phyloP scores from a whole-genome alignment of 1,140 invertebrate genomes.

The Carposina sasakii region DNA sequence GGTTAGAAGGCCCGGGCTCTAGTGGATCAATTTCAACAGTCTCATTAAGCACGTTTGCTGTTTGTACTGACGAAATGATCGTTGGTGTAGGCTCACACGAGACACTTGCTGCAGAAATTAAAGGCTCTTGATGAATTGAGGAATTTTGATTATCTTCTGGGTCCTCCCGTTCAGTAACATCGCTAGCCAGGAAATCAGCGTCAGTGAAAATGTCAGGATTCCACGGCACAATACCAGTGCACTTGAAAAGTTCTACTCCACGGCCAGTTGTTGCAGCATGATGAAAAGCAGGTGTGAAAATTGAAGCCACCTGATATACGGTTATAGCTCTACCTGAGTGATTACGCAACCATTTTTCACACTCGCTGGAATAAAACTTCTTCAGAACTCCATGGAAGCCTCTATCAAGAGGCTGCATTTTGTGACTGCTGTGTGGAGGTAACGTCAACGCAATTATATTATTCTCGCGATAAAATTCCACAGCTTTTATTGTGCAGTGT shows the following conservation, averaged over 20 bases:
- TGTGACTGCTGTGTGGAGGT: slow-evolving; percentile 46
- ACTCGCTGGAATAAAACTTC: slow-evolving; percentile 12
- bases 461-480: slow-evolving; percentile 30
- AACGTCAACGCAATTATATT: slow-evolving; percentile 45
- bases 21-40: too few relatives aligned
- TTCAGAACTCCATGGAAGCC: slow-evolving; percentile 11
- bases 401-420: slow-evolving; percentile 58
- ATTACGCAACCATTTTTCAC: slow-evolving; percentile 19
- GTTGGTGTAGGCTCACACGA: too few relatives aligned
- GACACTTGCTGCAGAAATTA: background rate
- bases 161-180: slow-evolving; percentile 4
- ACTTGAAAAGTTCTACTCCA: background rate
- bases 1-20: too few relatives aligned
- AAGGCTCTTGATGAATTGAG: background rate
- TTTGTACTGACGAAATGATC: background rate
- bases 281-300: slow-evolving; percentile 5
- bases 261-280: slow-evolving; percentile 2
- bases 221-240: slow-evolving; percentile 3
- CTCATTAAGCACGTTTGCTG: background rate
- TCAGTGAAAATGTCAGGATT: slow-evolving; percentile 10
- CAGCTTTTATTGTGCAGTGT: slow-evolving; percentile 24
- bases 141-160: background rate
- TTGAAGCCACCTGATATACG: background rate
- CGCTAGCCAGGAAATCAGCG: slow-evolving; percentile 6
- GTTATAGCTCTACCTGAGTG: slow-evolving; percentile 15